A percentile compares a stretch with the other conserved stretches of the same genome.
phyloP scores from a whole-genome alignment of 2,113 vertebrate genomes.

The Stegastes partitus region DNA sequence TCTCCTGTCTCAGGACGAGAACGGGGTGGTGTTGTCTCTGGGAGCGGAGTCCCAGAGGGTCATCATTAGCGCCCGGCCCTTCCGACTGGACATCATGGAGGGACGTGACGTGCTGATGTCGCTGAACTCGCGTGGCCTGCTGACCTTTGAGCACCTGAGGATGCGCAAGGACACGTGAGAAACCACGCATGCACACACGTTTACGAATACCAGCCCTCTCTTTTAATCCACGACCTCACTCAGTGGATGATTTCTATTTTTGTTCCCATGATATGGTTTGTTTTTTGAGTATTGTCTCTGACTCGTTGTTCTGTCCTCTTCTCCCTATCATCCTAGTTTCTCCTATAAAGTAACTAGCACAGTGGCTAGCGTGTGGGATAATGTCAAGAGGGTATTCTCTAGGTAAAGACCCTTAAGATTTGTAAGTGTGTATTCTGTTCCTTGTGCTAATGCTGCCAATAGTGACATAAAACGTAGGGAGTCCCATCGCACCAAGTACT shows the following conservation, averaged over 20 bases:
- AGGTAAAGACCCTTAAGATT: slow-evolving; percentile 90
- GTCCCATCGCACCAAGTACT: slow-evolving; percentile 46
- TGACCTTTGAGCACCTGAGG: slow-evolving; percentile 91
- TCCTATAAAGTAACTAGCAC: slow-evolving; percentile 95
- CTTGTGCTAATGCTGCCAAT: slow-evolving; percentile 77
- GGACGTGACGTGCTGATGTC: slow-evolving; percentile 90
- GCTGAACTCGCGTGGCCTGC: slow-evolving; percentile 92
- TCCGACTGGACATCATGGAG: slow-evolving; percentile 92
- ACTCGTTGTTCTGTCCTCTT: slow-evolving; percentile 87
- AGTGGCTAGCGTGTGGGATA: slow-evolving; percentile 96
- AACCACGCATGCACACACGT: slow-evolving; percentile 57
- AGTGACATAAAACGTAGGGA: slow-evolving; percentile 53
- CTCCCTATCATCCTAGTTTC: slow-evolving; percentile 90
- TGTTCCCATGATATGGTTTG: slow-evolving; percentile 81
- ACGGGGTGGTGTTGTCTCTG: slow-evolving; percentile 89
- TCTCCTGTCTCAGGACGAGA: slow-evolving; percentile 89
- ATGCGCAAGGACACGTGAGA: slow-evolving; percentile 92
- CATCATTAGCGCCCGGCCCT: slow-evolving; percentile 89
- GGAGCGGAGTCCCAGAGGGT: slow-evolving; percentile 86
- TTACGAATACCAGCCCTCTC: slow-evolving; percentile 50
- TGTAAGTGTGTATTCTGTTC: slow-evolving; percentile 80
- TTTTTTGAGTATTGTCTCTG: slow-evolving; percentile 88
- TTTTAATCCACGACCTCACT: slow-evolving; percentile 58
- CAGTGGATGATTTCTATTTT: slow-evolving; percentile 76
- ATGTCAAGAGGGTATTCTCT: slow-evolving; percentile 95